Evolutionary conservation across 2,797 vertebrate genomes (phyloP).

Genomic region (Pyrocephalus nanus): DNA sequence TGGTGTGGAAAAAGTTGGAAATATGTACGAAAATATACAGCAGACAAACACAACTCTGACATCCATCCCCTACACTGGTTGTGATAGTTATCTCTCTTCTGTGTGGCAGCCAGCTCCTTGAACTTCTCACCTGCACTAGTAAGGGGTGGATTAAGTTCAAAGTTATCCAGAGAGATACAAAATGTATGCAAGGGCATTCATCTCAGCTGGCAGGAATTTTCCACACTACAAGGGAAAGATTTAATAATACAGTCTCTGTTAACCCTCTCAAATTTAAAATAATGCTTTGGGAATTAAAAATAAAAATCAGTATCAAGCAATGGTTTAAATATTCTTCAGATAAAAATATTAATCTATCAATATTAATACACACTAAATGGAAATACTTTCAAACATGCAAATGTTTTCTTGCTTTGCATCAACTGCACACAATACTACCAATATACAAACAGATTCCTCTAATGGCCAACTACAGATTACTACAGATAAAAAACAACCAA

Average conservation of each 20-base stretch:
- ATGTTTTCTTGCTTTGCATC: neutral
- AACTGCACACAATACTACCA: neutral
- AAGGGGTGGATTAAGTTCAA: neutral
- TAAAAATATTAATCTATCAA: neutral
- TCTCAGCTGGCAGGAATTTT: neutral
- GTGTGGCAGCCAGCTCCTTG: neutral
- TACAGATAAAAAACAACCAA: neutral
- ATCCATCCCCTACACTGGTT: neutral
- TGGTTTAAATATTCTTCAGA: neutral
- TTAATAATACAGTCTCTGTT: neutral
- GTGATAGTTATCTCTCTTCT: neutral
- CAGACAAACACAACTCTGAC: neutral
- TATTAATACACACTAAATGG: neutral
- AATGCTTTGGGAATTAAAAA: neutral
- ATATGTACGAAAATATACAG: neutral
- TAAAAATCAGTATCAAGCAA: neutral
- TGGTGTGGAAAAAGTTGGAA: neutral
- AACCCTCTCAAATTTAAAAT: neutral
- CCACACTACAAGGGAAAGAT: neutral
- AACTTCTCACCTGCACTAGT: neutral
- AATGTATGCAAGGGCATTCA: neutral
- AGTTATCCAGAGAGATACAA: neutral
- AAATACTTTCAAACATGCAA: neutral
- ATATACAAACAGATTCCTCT: neutral
- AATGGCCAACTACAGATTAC: neutral